Base-by-base conservation (phyloP, 2,113 vertebrate genomes). In the Hiodon tergisus region DNA sequence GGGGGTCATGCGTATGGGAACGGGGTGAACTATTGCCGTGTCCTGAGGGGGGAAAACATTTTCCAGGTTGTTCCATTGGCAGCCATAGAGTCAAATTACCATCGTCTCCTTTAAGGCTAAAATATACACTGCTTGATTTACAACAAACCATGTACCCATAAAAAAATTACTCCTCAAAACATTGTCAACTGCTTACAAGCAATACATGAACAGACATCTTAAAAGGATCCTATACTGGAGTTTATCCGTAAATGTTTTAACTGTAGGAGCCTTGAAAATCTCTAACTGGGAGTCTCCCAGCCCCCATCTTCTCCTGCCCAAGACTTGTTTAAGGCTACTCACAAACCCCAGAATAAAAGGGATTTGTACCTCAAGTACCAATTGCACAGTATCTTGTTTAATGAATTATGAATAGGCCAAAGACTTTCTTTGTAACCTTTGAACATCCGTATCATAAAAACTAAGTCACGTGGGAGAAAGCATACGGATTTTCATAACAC, bases 1-100 rank as follows among this genome's bases (percentile, higher is more conserved):
- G 80, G 97, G 97, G 13, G 97, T 99, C 97, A 99, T 98, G 76
- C 97, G 92, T 81, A 99, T 99, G 77, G 97, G 94, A 79, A 99
- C 97, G 5, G 97, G 97, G 81, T 99, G 96, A 75, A 99, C 96
- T 79, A 99, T 99, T 81, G 97, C 97, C 6, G 96, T 98, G 81
- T 99, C 97, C 97, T 99, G 86, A 4, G 73, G 78, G 80, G 14
- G 83, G 31, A 2, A 78, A 13, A 57, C 31, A 78, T 0, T 47
- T 31, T 52, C n/a, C 16, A 6, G 51, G 76, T 69, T 52, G 11
- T 58, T 58, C 54, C 53, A 17, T 75, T 67, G 73, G 57, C 31
- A 60, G 4, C 70, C 57, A 4, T 60, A 10, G 6, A 2, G 54
- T 50, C 31, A 57, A 4, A 13, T 7, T 14, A 11, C 58, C 6